Evolutionary conservation across 2,888 invertebrate species (phyloP).

Genomic region (Epiblema foenella): DNA sequence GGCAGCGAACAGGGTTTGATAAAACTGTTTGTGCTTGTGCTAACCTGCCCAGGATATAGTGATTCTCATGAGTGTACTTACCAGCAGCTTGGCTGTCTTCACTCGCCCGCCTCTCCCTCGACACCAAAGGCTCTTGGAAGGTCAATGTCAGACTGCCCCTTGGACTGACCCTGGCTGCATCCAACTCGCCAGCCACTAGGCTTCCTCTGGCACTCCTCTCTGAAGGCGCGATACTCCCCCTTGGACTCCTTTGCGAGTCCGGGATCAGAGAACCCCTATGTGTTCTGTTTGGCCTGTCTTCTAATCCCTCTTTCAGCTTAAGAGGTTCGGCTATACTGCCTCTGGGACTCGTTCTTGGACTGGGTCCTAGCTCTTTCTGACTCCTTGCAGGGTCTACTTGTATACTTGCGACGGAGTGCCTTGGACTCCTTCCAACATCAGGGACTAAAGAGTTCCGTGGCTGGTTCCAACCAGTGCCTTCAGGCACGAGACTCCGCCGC

Average conservation of each 20-base stretch:
- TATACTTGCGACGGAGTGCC: conserved; percentile 84
- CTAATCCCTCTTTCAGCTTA: conserved; percentile 77
- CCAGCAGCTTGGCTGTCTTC: conserved; percentile 84
- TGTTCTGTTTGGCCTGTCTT: conserved; percentile 66
- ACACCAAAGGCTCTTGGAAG: conserved; percentile 85
- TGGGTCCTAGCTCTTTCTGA: conserved; percentile 80
- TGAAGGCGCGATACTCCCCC: conserved; percentile 86
- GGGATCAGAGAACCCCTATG: conserved; percentile 86
- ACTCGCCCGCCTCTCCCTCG: conserved; percentile 84
- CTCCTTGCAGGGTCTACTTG: conserved; percentile 74
- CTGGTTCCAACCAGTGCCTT: conserved; percentile 82
- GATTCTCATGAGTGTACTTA: conserved; percentile 55
- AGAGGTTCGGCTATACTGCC: conserved; percentile 83
- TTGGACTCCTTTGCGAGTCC: conserved; percentile 84
- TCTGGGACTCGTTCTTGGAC: conserved; percentile 84
- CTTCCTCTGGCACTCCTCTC: conserved; percentile 79
- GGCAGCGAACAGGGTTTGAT: too few species aligned
- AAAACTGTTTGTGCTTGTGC: not conserved
- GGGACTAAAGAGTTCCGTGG: conserved; percentile 86
- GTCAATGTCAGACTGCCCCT: conserved; percentile 86
- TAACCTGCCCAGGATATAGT: not conserved
- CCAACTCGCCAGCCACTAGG: conserved; percentile 69
- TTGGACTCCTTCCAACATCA: conserved; percentile 84
- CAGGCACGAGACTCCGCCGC: conserved; percentile 86
- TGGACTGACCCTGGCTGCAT: conserved; percentile 78